Conservation (phyloP, 1,140 invertebrate species). For the Aethina tumida region DNA sequence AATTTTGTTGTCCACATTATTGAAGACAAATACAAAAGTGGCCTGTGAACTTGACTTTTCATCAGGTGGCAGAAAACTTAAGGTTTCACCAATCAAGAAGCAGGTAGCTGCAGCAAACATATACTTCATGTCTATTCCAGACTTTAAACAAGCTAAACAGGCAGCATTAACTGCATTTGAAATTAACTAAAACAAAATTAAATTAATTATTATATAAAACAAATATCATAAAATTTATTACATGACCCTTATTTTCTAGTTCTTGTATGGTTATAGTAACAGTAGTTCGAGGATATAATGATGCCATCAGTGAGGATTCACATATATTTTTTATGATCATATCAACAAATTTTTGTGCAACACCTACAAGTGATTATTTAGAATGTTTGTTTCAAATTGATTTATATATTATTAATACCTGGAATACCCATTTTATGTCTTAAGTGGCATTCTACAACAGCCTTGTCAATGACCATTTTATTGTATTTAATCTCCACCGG, state of each 20-base stretch:
- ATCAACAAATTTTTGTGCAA: constrained; percentile 64
- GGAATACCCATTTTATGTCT: constrained; percentile 64
- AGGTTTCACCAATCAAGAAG: constrained; percentile 52
- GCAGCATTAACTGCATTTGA: constrained; percentile 72
- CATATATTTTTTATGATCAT: constrained; percentile 63
- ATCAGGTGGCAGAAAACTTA: constrained; percentile 51
- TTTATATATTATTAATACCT: constrained; percentile 39
- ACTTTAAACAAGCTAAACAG: constrained; percentile 70
- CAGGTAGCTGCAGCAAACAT: constrained; percentile 69
- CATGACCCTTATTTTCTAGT: constrained; percentile 73
- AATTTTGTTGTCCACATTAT: constrained; percentile 52
- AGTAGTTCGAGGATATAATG: constrained; percentile 65
- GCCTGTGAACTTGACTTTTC: constrained; percentile 39
- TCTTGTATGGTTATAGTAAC: constrained; percentile 77
- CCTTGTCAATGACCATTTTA: constrained; percentile 69
- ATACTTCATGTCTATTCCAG: constrained; percentile 68
- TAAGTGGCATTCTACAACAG: constrained; percentile 67
- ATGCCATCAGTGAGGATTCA: constrained; percentile 57
- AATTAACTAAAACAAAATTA: constrained; percentile 47
- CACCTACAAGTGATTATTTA: constrained; percentile 36
- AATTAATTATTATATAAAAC: constrained; percentile 6
- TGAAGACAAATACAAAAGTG: constrained; percentile 59
- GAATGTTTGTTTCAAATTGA: constrained; percentile 1
- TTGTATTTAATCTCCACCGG: constrained; percentile 69
- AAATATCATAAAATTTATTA: constrained; percentile 37